Evolutionary conservation across 2,888 invertebrate genomes (phyloP).

Genomic region (Agrypnus murinus): DNA sequence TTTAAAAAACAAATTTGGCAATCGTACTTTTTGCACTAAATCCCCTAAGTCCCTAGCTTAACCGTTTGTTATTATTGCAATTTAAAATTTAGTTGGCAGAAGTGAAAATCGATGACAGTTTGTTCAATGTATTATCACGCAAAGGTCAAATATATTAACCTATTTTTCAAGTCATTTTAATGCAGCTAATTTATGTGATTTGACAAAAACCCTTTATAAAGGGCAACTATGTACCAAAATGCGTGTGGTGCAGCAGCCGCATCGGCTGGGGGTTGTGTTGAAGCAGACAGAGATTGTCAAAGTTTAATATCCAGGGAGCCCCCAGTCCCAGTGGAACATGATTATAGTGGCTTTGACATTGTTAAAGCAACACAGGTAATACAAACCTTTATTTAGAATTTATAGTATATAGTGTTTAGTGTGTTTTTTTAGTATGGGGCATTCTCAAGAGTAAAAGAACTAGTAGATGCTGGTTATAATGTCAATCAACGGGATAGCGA

Average conservation of each 20-base stretch:
- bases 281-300: conserved; percentile 77
- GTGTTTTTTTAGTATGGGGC: conserved; percentile 84
- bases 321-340: conserved; percentile 78
- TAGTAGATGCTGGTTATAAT: conserved; percentile 94
- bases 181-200: conserved; percentile 17
- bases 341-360: conserved; percentile 91
- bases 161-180: conserved; percentile 35
- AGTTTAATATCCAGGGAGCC: conserved; percentile 78
- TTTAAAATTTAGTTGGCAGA: conserved; percentile 4
- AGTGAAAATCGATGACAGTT: conserved; percentile 34
- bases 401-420: too few relatives aligned
- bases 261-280: conserved; percentile 76
- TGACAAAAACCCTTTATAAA: conserved; percentile 1
- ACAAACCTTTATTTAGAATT: neutral
- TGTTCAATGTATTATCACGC: conserved; percentile 36
- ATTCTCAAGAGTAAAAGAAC: conserved; percentile 85
- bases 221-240: conserved; percentile 78
- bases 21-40: too few relatives aligned
- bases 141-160: conserved; percentile 51
- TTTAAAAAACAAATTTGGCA: too few relatives aligned
- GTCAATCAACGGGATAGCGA: conserved; percentile 96
- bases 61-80: too few relatives aligned
- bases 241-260: conserved; percentile 83
- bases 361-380: conserved; percentile 93
- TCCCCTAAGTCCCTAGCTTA: too few relatives aligned